A percentile compares a stretch with the other conserved stretches of the same genome.
These are phyloP conservation scores for Sylvia atricapilla DNA, from an alignment of 2,113 vertebrate species.

Conservation along the genomic window DNA sequence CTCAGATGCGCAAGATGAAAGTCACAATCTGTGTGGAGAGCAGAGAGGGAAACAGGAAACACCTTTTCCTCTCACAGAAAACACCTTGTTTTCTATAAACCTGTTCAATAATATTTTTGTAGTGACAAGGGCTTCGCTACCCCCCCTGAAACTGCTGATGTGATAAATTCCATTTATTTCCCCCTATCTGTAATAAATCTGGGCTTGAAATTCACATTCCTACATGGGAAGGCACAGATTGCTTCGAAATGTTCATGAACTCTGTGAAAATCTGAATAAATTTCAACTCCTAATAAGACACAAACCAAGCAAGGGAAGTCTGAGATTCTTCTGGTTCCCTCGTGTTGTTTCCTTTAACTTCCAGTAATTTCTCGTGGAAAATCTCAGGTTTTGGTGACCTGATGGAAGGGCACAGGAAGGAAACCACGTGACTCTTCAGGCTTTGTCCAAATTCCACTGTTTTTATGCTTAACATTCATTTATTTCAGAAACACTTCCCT, in stretches of 20 bases:
- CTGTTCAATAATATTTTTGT: background rate
- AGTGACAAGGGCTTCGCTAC: background rate
- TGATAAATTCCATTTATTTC: background rate
- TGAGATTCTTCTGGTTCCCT: background rate
- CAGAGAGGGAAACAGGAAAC: background rate
- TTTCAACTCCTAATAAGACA: background rate
- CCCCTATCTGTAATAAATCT: background rate
- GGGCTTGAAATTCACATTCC: background rate
- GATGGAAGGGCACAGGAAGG: background rate
- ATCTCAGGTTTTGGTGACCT: background rate
- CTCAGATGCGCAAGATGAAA: background rate
- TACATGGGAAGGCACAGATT: background rate
- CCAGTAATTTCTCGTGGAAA: background rate
- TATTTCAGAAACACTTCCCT: background rate
- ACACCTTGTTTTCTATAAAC: background rate
- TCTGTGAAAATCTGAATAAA: background rate
- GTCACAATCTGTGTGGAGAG: background rate
- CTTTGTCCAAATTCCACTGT: background rate
- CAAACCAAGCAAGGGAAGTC: background rate
- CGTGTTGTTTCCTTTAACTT: fast-evolving
- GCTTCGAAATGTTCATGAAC: background rate
- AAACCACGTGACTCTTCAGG: background rate
- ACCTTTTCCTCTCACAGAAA: background rate
- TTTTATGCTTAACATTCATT: background rate
- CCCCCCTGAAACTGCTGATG: background rate